phyloP scores from a whole-genome alignment of 1,140 invertebrate species.

The Coptotermes formosanus region DNA sequence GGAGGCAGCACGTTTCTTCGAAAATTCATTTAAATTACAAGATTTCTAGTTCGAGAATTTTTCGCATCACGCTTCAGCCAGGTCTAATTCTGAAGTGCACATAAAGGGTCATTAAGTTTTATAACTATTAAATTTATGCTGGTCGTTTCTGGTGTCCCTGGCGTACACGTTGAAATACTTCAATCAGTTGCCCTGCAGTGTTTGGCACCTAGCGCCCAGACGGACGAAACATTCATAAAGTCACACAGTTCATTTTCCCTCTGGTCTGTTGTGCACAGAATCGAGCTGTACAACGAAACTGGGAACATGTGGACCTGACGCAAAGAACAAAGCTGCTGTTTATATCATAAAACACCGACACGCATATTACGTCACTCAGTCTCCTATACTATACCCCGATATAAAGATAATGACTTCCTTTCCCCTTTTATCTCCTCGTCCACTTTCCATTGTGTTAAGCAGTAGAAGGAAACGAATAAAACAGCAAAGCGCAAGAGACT shows the following conservation, averaged over 20 bases:
- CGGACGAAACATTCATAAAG: background rate
- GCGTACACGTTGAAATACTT: too few species aligned
- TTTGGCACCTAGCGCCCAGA: too few species aligned
- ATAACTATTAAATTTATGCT: too few species aligned
- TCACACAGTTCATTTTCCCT: background rate
- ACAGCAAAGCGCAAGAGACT: background rate
- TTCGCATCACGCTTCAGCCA: too few species aligned
- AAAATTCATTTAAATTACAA: too few species aligned
- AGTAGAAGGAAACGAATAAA: background rate
- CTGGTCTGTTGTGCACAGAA: background rate
- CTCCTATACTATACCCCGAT: background rate
- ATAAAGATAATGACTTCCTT: background rate
- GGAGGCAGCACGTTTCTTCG: too few species aligned
- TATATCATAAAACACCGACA: background rate
- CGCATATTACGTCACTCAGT: background rate
- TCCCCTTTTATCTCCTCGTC: background rate
- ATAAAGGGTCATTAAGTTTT: too few species aligned
- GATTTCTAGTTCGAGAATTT: too few species aligned
- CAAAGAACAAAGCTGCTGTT: background rate
- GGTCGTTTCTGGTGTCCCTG: too few species aligned
- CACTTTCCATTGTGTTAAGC: background rate
- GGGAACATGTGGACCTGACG: background rate
- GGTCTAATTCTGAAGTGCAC: too few species aligned
- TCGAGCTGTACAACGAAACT: background rate
- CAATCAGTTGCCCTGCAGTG: too few species aligned